Evolutionary conservation across 2,888 invertebrate species (phyloP).

Genomic region (Epinotia nisella): DNA sequence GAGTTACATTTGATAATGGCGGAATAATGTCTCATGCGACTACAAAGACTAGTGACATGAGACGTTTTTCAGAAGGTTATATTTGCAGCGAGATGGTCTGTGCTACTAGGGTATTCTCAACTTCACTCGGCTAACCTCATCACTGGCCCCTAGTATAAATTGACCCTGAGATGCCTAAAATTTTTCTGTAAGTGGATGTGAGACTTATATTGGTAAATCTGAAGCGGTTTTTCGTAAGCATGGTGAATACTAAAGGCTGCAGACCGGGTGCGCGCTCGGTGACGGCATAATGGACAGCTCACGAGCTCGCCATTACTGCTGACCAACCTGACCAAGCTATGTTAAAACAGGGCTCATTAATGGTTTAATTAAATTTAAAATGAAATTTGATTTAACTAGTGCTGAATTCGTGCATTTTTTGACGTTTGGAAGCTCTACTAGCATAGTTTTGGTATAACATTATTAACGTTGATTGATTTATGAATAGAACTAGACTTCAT

Average conservation of each 20-base stretch:
- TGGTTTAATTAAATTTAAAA: conserved; percentile 4
- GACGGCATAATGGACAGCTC: conserved; percentile 70
- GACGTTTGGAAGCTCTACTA: neutral
- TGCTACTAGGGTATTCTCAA: conserved; percentile 14
- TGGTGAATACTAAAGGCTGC: conserved; percentile 47
- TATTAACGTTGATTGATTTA: too few species aligned
- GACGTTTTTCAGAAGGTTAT: neutral
- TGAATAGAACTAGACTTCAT: too few species aligned
- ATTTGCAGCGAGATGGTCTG: conserved; percentile 23
- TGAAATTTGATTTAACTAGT: conserved; percentile 9
- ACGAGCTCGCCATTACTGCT: conserved; percentile 65
- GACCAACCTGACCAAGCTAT: conserved; percentile 29
- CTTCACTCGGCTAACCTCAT: neutral
- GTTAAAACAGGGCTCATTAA: conserved; percentile 15
- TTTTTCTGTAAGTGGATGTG: neutral
- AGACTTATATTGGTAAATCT: neutral
- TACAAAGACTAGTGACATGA: neutral
- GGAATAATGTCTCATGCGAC: neutral
- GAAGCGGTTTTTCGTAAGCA: neutral
- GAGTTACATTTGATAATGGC: neutral
- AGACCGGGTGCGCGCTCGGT: conserved; percentile 65
- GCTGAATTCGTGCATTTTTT: neutral
- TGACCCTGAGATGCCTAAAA: neutral
- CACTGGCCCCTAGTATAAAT: neutral
- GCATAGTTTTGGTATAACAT: too few species aligned